Evolutionary conservation across 1,140 invertebrate genomes (phyloP).

Genomic region (Musca vetustissima): DNA sequence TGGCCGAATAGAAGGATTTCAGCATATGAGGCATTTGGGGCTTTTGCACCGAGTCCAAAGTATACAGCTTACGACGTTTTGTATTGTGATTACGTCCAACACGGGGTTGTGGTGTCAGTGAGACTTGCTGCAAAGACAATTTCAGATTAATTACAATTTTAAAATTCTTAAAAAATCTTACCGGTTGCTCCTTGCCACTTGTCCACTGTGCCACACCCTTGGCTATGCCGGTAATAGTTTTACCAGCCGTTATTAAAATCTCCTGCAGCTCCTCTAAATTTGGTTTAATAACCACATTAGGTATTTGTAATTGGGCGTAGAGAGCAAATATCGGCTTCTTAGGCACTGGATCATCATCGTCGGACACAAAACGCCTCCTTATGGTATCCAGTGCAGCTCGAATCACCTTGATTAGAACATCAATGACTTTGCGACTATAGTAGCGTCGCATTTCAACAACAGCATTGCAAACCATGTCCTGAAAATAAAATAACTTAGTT

Average conservation of each 20-base stretch:
- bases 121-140: slow-evolving; percentile 45
- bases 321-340: slow-evolving; percentile 72
- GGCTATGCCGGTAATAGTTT: slow-evolving; percentile 80
- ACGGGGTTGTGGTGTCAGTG: slow-evolving; percentile 49
- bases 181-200: slow-evolving; percentile 63
- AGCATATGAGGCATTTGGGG: slow-evolving; percentile 76
- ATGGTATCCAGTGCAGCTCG: slow-evolving; percentile 78
- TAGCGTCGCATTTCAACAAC: slow-evolving; percentile 80
- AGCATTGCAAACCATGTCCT: slow-evolving; percentile 80
- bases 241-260: slow-evolving; percentile 76
- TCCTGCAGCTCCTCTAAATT: slow-evolving; percentile 92
- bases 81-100: slow-evolving; percentile 56
- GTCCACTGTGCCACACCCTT: slow-evolving; percentile 92
- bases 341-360: slow-evolving; percentile 47
- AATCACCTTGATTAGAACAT: slow-evolving; percentile 85
- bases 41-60: slow-evolving; percentile 76
- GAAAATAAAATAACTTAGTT: slow-evolving; percentile 24
- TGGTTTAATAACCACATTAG: slow-evolving; percentile 83
- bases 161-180: slow-evolving; percentile 35
- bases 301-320: slow-evolving; percentile 81
- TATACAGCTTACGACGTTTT: slow-evolving; percentile 71
- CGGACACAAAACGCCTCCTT: slow-evolving; percentile 66
- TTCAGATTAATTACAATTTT: not conserved
- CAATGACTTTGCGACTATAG: slow-evolving; percentile 84
- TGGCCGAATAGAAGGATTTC: slow-evolving; percentile 81